Evolutionary conservation across 2,888 invertebrate species (phyloP).

Genomic region (Spodoptera exigua): DNA sequence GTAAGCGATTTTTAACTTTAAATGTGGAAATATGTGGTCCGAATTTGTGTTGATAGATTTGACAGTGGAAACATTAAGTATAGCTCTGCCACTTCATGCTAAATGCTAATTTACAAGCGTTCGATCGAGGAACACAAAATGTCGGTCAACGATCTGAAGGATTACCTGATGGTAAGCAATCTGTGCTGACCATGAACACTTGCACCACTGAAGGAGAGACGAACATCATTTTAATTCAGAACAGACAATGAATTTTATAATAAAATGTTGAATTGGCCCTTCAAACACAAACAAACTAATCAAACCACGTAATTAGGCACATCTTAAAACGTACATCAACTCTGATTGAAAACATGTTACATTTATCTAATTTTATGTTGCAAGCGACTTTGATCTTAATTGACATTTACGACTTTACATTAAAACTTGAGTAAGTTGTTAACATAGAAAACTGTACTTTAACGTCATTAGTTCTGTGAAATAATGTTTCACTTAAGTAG

Average conservation of each 20-base stretch:
- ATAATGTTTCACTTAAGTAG: not conserved
- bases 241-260: no score
- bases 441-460: conserved; percentile 37
- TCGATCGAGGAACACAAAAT: no score
- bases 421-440: conserved; percentile 25
- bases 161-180: no score
- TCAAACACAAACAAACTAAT: conserved; percentile 14
- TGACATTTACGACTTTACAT: conserved; percentile 38
- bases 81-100: no score
- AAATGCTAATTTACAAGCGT: no score
- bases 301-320: conserved; percentile 31
- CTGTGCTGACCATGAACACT: no score
- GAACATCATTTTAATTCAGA: no score
- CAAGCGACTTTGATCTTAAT: conserved; percentile 22
- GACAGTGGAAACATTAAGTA: no score
- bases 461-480: conserved; percentile 12
- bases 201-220: no score
- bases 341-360: conserved; percentile 17
- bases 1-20: not conserved
- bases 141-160: no score
- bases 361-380: conserved; percentile 30
- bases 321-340: conserved; percentile 16
- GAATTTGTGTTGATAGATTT: no score
- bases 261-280: no score
- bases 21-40: not conserved